Percentiles rank a stretch among this genome's conserved stretches.
Evolutionary conservation across 2,888 invertebrate species (phyloP).

Genomic region (Dysmachus trigonus): DNA sequence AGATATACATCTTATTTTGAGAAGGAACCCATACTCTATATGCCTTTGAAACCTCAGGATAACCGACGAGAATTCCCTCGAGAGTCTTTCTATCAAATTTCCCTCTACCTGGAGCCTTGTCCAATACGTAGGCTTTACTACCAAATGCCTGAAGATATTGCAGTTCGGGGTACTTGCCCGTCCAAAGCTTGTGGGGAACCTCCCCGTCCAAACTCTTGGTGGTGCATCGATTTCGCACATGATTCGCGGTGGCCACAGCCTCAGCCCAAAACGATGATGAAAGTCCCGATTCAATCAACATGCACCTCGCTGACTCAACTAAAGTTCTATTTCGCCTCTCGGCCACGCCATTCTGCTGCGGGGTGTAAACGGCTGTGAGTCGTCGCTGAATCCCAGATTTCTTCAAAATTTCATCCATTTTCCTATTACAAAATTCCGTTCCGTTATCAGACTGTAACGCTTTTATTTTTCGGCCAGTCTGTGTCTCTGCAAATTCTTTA

Average conservation of each 20-base stretch:
- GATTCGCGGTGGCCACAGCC: neutral
- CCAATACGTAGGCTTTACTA: neutral
- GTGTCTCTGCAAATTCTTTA: neutral
- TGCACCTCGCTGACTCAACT: neutral
- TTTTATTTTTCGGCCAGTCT: neutral
- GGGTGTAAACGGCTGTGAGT: neutral
- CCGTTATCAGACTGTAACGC: neutral
- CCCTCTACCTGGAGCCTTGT: neutral
- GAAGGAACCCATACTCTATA: neutral
- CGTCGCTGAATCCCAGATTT: neutral
- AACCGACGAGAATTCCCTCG: neutral
- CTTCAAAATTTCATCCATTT: neutral
- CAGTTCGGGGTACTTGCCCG: neutral
- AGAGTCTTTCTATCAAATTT: neutral
- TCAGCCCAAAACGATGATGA: constrained; percentile 6
- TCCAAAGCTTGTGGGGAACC: neutral
- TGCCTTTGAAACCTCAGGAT: neutral
- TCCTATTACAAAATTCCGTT: too few relatives aligned
- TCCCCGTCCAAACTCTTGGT: neutral
- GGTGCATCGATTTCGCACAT: neutral
- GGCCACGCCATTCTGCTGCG: neutral
- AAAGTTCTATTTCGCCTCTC: neutral
- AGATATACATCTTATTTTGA: neutral
- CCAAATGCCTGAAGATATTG: neutral
- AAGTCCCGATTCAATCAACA: neutral